phyloP scores from a whole-genome alignment of 2,797 vertebrate species.

The Dermochelys coriacea region DNA sequence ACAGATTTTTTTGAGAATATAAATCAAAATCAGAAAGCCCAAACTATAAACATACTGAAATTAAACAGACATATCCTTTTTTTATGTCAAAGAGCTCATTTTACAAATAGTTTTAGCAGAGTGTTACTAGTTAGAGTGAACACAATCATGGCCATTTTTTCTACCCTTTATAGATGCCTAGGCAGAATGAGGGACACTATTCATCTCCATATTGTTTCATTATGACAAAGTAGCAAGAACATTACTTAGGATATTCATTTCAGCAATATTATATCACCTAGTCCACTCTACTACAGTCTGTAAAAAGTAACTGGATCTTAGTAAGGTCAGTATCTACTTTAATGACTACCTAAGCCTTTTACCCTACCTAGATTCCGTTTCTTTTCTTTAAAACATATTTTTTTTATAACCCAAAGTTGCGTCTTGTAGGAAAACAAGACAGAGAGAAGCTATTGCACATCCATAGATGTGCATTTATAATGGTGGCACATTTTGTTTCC shows the following conservation, averaged over 20 bases:
- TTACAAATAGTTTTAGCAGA: not conserved
- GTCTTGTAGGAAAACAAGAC: not conserved
- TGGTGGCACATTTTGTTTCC: not conserved
- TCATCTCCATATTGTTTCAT: not conserved
- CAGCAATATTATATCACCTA: not conserved
- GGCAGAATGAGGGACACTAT: not conserved
- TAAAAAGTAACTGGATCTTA: not conserved
- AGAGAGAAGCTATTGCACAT: not conserved
- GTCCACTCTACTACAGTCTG: not conserved
- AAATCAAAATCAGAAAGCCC: not conserved
- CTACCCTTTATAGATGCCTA: not conserved
- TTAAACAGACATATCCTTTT: not conserved
- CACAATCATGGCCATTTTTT: not conserved
- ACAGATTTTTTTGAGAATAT: not conserved
- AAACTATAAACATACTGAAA: not conserved
- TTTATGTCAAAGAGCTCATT: not conserved
- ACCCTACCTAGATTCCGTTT: not conserved
- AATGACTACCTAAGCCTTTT: not conserved
- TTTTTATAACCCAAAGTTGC: not conserved
- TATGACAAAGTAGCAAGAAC: not conserved
- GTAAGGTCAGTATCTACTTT: not conserved
- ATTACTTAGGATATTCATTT: not conserved
- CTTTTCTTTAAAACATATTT: not conserved
- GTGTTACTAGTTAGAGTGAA: not conserved
- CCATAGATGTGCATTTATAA: not conserved